A percentile compares a stretch with the other conserved stretches of the same genome.
Conservation (phyloP, 2,797 vertebrate genomes). For the Denticeps clupeoides region DNA sequence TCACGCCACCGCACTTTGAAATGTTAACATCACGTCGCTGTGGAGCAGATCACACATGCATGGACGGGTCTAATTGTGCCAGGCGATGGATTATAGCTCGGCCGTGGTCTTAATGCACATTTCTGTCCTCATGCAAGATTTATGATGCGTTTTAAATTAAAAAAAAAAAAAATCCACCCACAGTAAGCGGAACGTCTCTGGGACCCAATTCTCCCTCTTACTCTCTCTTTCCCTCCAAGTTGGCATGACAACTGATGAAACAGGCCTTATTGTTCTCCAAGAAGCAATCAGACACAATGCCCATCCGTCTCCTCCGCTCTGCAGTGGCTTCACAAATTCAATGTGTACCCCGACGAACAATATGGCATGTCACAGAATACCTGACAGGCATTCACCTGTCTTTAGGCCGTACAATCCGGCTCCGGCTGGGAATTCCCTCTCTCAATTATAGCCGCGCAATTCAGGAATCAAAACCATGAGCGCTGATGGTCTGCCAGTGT, state of each 20-base stretch:
- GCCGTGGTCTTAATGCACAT: constrained; percentile 17
- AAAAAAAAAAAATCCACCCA: not conserved
- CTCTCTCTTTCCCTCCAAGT: constrained; percentile 35
- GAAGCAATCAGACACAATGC: constrained; percentile 66
- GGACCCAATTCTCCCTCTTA: constrained; percentile 11
- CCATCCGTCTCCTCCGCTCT: constrained; percentile 63
- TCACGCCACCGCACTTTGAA: constrained; percentile 17
- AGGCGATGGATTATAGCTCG: constrained; percentile 29
- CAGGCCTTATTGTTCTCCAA: constrained; percentile 66
- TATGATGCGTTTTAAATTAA: constrained; percentile 11
- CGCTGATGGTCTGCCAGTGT: constrained; percentile 23
- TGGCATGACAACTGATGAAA: constrained; percentile 73
- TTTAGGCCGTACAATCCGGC: constrained; percentile 25
- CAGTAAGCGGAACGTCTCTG: not conserved
- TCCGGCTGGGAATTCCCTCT: constrained; percentile 40
- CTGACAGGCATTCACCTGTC: constrained; percentile 76
- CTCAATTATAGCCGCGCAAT: constrained; percentile 35
- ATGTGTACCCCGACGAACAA: constrained; percentile 76
- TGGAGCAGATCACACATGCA: constrained; percentile 15
- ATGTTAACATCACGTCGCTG: constrained; percentile 12
- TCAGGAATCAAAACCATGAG: constrained; percentile 41
- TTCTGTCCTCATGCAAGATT: constrained; percentile 2
- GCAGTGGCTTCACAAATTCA: constrained; percentile 70
- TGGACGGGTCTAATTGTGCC: constrained; percentile 28
- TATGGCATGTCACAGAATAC: constrained; percentile 75